phyloP scores from a whole-genome alignment of 2,113 vertebrate species.

The Prietella phreatophila region DNA sequence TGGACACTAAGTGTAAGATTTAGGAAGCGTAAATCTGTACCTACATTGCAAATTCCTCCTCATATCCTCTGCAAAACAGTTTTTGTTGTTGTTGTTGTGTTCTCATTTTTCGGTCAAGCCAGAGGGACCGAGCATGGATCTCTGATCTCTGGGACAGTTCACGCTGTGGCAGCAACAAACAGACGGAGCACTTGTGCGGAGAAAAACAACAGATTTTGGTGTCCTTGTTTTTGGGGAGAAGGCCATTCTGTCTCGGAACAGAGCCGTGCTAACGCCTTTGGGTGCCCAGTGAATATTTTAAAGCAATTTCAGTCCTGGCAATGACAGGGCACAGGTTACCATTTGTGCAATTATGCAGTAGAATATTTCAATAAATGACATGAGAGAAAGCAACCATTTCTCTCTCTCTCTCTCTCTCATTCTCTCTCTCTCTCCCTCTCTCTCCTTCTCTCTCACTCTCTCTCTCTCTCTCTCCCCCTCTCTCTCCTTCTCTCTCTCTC shows the following conservation, averaged over 20 bases:
- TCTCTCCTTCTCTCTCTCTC: background rate
- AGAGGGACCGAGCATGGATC: slow-evolving; percentile 52
- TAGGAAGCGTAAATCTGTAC: background rate
- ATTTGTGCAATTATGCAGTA: slow-evolving; percentile 32
- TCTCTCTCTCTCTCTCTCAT: too few relatives aligned
- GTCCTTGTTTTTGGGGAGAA: slow-evolving; percentile 23
- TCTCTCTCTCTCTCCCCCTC: background rate
- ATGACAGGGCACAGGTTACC: slow-evolving; percentile 25
- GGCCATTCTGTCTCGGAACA: slow-evolving; percentile 18
- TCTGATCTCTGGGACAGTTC: slow-evolving; percentile 44
- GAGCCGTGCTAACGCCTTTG: slow-evolving; percentile 25
- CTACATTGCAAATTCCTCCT: slow-evolving; percentile 15
- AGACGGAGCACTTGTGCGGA: slow-evolving; percentile 55
- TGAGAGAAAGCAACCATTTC: slow-evolving; percentile 44
- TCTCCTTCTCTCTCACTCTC: background rate
- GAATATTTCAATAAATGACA: slow-evolving; percentile 34
- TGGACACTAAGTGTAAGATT: background rate
- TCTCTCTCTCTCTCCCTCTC: too few relatives aligned
- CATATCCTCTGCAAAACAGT: background rate
- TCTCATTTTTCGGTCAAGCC: slow-evolving; percentile 26
- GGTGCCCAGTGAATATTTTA: slow-evolving; percentile 26
- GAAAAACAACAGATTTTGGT: slow-evolving; percentile 42
- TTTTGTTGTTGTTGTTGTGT: slow-evolving; percentile 25
- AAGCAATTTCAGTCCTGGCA: slow-evolving; percentile 30
- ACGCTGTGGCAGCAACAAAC: slow-evolving; percentile 62